phyloP scores from a whole-genome alignment of 2,797 vertebrate species.

The Clarias pachynema region DNA sequence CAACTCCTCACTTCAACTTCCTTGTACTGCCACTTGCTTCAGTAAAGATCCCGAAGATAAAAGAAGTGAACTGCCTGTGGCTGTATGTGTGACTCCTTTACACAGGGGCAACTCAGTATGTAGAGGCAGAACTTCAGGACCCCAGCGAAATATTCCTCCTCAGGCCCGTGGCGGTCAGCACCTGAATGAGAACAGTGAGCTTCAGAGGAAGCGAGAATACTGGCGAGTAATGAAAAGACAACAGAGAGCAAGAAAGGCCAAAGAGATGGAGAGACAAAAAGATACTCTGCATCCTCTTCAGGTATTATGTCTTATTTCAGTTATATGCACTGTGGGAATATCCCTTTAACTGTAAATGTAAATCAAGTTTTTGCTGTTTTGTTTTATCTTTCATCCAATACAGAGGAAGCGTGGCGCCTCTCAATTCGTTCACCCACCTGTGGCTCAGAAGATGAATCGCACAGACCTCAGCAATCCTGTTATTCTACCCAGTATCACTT shows the following conservation, averaged over 20 bases:
- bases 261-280: slow-evolving; percentile 54
- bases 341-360: neutral
- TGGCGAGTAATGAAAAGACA: slow-evolving; percentile 82
- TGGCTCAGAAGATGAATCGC: slow-evolving; percentile 28
- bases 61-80: slow-evolving; percentile 25
- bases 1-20: slow-evolving; percentile 5
- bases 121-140: slow-evolving; percentile 41
- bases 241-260: slow-evolving; percentile 74
- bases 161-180: slow-evolving; percentile 53
- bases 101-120: slow-evolving; percentile 52
- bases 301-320: slow-evolving; percentile 17
- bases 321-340: neutral
- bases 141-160: slow-evolving; percentile 50
- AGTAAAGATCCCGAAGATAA: slow-evolving; percentile 25
- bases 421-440: slow-evolving; percentile 20
- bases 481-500: slow-evolving; percentile 31
- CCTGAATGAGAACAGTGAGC: slow-evolving; percentile 55
- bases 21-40: neutral
- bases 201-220: slow-evolving; percentile 79
- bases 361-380: slow-evolving; percentile 13
- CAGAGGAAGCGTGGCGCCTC: slow-evolving; percentile 27
- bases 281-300: slow-evolving; percentile 40
- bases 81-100: slow-evolving; percentile 27
- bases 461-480: slow-evolving; percentile 18
- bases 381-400: slow-evolving; percentile 44